Evolutionary conservation across 2,797 vertebrate species (phyloP), one percentile per base, ranked within the genome.

Genomic region (Columba guinea): DNA sequence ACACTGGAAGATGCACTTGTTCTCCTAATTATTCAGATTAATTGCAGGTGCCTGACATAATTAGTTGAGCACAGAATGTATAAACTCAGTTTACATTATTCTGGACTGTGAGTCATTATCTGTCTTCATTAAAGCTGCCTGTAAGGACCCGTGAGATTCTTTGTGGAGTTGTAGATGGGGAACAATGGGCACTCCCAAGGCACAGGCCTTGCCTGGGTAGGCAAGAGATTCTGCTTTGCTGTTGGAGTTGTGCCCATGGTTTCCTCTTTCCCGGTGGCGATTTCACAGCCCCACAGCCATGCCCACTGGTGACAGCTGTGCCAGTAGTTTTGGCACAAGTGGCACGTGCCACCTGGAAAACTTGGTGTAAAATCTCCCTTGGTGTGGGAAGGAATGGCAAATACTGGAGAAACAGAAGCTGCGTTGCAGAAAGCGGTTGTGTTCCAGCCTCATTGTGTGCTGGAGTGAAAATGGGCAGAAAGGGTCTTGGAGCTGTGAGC

Each of bases 371-470:
- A 69, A 51, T 69, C 10, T 23, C 51, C 1, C 46, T 53, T 48
- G 26, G 71, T 71, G 53, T 56, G 60, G n/a, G 52, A 28, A 34
- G 49, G 62, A 69, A 6, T n/a, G 46, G 24, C 28, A 48, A 34
- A 41, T 48, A 32, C 39, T 52, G 10, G 52, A 76, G 79, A 63
- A 52, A 32, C 9, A 39, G 74, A 32, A 53, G 22, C 56, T 56
- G 23, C 44, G 0, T 5, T 69, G 68, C 64, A 73, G 56, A 49
- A 37, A 6, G 32, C 49, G 51, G 28, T 30, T 44, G 30, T 80
- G 30, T 68, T 74, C 22, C 13, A 74, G 39, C 32, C 27, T 32
- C 2, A 0, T 3, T 67, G 59, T 11, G 16, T 4, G 0, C 48
- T 83, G 41, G 37, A 48, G 6, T 67, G 19, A 62, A 65, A 79